A percentile compares a stretch with the other conserved stretches of the same genome.
Evolutionary conservation across 2,113 vertebrate species (phyloP).

Genomic region (Pygoscelis antarcticus): DNA sequence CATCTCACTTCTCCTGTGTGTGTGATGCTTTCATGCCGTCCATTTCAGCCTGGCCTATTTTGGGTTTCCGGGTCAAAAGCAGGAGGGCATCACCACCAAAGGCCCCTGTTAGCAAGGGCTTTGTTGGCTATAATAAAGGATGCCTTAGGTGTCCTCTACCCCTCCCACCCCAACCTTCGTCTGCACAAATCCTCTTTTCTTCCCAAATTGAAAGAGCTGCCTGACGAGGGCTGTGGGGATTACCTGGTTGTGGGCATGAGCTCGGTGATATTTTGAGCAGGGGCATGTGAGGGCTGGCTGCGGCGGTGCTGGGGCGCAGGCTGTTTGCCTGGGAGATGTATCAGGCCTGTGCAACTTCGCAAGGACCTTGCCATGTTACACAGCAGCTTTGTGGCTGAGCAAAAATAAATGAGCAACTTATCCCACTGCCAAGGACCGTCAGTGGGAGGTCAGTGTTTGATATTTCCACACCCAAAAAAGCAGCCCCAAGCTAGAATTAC

Average conservation of each 20-base stretch:
- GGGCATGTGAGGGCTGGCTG: neutral
- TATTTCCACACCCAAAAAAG: conserved; percentile 67
- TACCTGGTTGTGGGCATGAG: neutral
- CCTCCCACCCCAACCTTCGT: neutral
- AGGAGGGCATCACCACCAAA: neutral
- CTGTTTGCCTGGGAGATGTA: neutral
- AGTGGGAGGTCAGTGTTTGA: conserved; percentile 60
- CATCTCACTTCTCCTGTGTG: neutral
- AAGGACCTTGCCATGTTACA: conserved; percentile 47
- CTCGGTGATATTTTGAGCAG: neutral
- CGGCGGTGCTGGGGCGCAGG: neutral
- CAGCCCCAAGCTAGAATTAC: conserved; percentile 45
- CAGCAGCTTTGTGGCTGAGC: conserved; percentile 48
- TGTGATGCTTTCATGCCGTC: neutral
- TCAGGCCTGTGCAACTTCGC: neutral
- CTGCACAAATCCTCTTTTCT: neutral
- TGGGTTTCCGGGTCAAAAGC: neutral
- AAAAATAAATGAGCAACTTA: conserved; percentile 43
- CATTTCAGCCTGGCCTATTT: neutral
- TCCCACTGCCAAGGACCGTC: conserved; percentile 46
- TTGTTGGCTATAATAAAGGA: neutral
- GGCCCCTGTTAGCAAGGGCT: neutral
- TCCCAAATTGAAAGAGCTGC: neutral
- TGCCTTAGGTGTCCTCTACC: neutral
- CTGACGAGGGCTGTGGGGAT: neutral